These are phyloP conservation scores for Haplochromis burtoni DNA, from an alignment of 2,113 vertebrate genomes.

Conservation along the genomic window DNA sequence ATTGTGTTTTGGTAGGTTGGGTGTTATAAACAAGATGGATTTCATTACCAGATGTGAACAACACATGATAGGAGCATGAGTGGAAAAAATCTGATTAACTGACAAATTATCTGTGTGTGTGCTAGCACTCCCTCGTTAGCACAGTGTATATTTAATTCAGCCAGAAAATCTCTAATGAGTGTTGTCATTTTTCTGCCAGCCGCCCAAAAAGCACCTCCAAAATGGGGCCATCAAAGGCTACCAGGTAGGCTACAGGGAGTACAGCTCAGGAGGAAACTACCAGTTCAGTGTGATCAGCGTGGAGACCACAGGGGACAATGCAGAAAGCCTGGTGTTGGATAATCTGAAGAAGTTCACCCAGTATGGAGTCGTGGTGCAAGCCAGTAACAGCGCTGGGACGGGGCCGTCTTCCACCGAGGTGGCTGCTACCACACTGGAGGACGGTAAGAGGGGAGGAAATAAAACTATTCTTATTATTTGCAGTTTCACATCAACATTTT, in stretches of 20 bases:
- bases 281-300: slow-evolving; percentile 96
- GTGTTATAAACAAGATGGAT: neutral
- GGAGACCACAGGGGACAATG: slow-evolving; percentile 93
- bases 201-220: slow-evolving; percentile 92
- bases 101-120: neutral
- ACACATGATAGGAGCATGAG: neutral
- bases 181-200: slow-evolving; percentile 47
- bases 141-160: neutral
- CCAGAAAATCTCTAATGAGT: neutral
- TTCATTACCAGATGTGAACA: neutral
- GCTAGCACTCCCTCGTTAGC: neutral
- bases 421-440: slow-evolving; percentile 92
- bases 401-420: slow-evolving; percentile 97
- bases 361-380: slow-evolving; percentile 96
- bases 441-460: slow-evolving; percentile 71
- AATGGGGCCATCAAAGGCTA: slow-evolving; percentile 95
- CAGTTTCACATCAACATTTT: neutral
- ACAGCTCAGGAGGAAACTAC: slow-evolving; percentile 91
- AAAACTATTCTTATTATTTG: fast-evolving
- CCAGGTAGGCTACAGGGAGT: slow-evolving; percentile 95
- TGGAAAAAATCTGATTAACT: neutral
- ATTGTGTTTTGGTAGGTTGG: neutral
- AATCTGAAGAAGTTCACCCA: slow-evolving; percentile 97
- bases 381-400: slow-evolving; percentile 91
- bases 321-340: slow-evolving; percentile 87